Base-by-base conservation (phyloP, 2,888 invertebrate species). In the Choreutis nemorana region DNA sequence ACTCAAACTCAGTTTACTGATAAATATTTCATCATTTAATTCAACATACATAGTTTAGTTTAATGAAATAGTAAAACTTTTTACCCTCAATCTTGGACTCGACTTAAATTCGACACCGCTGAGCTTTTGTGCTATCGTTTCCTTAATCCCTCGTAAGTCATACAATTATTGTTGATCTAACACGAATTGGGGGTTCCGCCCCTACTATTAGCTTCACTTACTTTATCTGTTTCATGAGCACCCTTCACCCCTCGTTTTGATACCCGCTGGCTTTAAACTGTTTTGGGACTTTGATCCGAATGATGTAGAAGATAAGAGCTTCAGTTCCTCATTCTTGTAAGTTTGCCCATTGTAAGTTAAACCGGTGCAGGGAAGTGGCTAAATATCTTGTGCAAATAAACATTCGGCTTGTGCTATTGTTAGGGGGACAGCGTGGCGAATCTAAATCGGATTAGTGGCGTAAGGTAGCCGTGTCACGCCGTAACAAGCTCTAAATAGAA, bases 321-420 rank as follows among this genome's bases (percentile, higher is more conserved):
- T n/a, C n/a, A n/a, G n/a, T n/a, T n/a, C n/a, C n/a, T n/a, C n/a
- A n/a, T n/a, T n/a, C n/a, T n/a, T n/a, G n/a, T n/a, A n/a, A n/a
- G n/a, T n/a, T n/a, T n/a, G n/a, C n/a, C n/a, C n/a, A n/a, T n/a
- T n/a, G n/a, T n/a, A n/a, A n/a, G 56, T 64, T 73, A 71, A 78
- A 73, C 73, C 66, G 66, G 46, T n/a, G n/a, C 63, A 59, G 75
- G 75, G 72, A 75, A 72, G 75, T 72, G 72, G 65, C 72, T 75
- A 75, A 77, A 77, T 73, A 75, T 72, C 73, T 78, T 78, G 77
- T 73, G 70, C 75, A 78, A 78, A 78, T 72, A 78, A 77, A 78
- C 73, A 75, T 72, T 67, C 46, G 51, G 66, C 58, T 60, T 57
- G 58, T 59, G 53, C 58, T 55, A 68, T 73, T 72, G 71, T 67